A percentile compares a stretch with the other conserved stretches of the same genome.
These are phyloP conservation scores for Oreohelix idahoensis DNA, from an alignment of 1,140 invertebrate genomes.

Conservation along the genomic window DNA sequence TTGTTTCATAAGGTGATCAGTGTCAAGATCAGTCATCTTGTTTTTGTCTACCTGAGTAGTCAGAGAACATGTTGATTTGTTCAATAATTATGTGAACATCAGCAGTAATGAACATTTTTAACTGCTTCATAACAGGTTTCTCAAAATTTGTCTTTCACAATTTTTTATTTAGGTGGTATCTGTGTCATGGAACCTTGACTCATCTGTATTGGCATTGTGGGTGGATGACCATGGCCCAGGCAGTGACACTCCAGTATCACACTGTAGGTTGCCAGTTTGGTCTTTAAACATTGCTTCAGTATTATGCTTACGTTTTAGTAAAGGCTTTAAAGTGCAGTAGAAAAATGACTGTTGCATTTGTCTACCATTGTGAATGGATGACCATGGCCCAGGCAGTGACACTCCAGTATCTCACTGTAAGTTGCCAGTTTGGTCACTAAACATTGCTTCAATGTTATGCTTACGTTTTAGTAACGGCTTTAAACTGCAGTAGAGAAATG, in stretches of 20 bases:
- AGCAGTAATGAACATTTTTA: too few relatives aligned
- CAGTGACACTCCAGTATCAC: neutral
- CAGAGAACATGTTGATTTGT: too few relatives aligned
- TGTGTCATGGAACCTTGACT: constrained; percentile 85
- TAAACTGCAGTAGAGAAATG: too few relatives aligned
- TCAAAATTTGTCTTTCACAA: neutral
- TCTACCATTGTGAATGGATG: constrained; percentile 78
- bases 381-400: neutral
- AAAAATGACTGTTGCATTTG: too few relatives aligned
- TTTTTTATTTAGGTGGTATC: constrained; percentile 76
- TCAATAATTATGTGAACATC: too few relatives aligned
- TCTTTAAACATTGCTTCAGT: neutral
- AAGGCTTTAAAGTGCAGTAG: too few relatives aligned
- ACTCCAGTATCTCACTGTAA: neutral
- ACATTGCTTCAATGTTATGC: too few relatives aligned
- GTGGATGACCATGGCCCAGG: constrained; percentile 64
- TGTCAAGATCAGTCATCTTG: too few relatives aligned
- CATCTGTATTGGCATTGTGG: constrained; percentile 81
- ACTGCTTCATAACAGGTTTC: neutral
- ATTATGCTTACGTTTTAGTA: too few relatives aligned
- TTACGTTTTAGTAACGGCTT: too few relatives aligned
- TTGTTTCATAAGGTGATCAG: too few relatives aligned
- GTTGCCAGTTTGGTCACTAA: neutral
- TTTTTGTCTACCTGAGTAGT: too few relatives aligned
- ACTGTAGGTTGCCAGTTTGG: neutral